A percentile compares a stretch with the other conserved stretches of the same genome.
Conservation (phyloP, 2,797 vertebrate species). For the Hozukius guyotensis region DNA sequence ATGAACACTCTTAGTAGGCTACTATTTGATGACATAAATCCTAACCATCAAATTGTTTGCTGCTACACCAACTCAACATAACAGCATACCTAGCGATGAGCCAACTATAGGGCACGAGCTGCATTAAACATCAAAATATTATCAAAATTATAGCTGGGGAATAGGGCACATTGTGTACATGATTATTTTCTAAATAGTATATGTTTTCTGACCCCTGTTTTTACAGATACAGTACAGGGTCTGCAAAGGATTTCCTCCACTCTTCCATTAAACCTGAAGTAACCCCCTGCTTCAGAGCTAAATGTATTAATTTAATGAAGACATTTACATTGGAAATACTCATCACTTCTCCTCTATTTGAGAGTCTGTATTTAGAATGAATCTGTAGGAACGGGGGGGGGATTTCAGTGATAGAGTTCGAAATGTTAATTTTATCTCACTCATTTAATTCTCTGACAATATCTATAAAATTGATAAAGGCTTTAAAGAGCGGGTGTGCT, state of each 20-base stretch:
- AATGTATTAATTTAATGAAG: slow-evolving; percentile 35
- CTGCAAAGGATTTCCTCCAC: background rate
- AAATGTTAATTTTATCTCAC: slow-evolving; percentile 65
- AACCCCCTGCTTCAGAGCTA: slow-evolving; percentile 10
- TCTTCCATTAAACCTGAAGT: slow-evolving; percentile 7
- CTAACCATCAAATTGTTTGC: slow-evolving; percentile 23
- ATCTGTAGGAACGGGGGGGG: slow-evolving; percentile 9
- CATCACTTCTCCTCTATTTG: slow-evolving; percentile 28
- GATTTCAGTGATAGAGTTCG: slow-evolving; percentile 22
- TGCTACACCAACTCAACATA: background rate
- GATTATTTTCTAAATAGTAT: background rate
- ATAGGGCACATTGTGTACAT: background rate
- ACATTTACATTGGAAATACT: slow-evolving; percentile 36
- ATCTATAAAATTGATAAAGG: slow-evolving; percentile 68
- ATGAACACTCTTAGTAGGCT: background rate
- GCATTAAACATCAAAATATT: background rate
- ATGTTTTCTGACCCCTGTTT: background rate
- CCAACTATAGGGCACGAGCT: accelerated
- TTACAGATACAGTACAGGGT: background rate
- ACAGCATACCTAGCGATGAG: background rate
- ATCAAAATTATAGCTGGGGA: background rate
- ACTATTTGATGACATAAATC: slow-evolving; percentile 29
- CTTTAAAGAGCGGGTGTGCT: slow-evolving; percentile 60
- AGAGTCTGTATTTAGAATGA: slow-evolving; percentile 47
- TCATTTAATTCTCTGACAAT: slow-evolving; percentile 65